Base-by-base conservation (phyloP, 2,888 invertebrate species). In the Tiliacea aurago region DNA sequence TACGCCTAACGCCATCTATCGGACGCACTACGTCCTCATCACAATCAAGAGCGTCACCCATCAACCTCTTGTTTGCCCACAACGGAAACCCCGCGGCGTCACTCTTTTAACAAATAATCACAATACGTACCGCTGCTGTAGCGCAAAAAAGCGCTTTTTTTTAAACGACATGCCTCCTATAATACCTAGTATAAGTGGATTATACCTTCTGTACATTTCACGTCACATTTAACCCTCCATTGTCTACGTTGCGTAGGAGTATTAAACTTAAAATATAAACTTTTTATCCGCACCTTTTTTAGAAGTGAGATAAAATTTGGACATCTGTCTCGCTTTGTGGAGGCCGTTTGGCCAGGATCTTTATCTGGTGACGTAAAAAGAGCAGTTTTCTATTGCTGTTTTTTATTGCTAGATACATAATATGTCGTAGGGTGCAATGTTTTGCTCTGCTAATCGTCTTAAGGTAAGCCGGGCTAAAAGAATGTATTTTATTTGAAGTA, bases 161-260 rank as follows among this genome's bases (percentile, higher is more conserved):
- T 94, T 92, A 90, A 92, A 88, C 92, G 92, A 95, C 95, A 95
- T 94, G 92, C 95, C 94, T 91, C 4, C 56, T n/a, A 45, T 83
- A 80, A 83, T 83, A 45, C 66, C 68, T 68, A 91, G 94, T 88
- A 91, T 96, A 96, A 96, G 96, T 96, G 95, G 96, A 96, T 96
- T 96, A 96, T 90, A 86, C 90, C 91, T 92, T 92, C 87, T 84
- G 86, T 90, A 91, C 89, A 94, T 96, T 96, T 95, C 93, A 96
- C 95, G 94, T 93, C 94, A 91, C 94, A 96, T 96, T 96, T 92
- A 94, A 92, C 91, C 92, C 83, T 78, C 76, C 86, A 91, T 95
- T 94, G 94, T 94, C 91, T 94, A 76, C 81, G 93, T 93, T 94
- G 94, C 93, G 95, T 95, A 95, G 95, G 95, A 94, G 95, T 94